Evolutionary conservation across 1,140 invertebrate species (phyloP).

Genomic region (Sitobion miscanthi): DNA sequence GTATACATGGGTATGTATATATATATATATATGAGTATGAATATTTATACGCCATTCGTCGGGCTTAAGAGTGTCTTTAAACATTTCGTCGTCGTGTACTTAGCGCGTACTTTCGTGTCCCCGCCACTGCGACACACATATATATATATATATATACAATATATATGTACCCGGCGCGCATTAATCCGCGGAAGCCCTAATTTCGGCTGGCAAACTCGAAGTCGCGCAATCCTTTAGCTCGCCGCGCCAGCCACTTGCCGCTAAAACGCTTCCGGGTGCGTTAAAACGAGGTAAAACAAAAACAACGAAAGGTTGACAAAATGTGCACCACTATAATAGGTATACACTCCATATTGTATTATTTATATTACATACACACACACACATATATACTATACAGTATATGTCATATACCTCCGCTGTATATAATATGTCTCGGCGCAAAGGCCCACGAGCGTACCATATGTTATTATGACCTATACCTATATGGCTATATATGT

Average conservation of each 20-base stretch:
- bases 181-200: slow-evolving; percentile 52
- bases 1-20: background rate
- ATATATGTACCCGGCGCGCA: background rate
- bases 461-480: too few species aligned
- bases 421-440: too few species aligned
- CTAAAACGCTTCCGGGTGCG: slow-evolving; percentile 36
- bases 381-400: background rate
- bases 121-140: background rate
- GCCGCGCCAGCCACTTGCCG: slow-evolving; percentile 11
- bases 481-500: too few species aligned
- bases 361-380: too few species aligned
- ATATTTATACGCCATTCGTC: slow-evolving; percentile 54
- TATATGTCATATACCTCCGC: background rate
- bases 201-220: slow-evolving; percentile 42
- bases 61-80: slow-evolving; percentile 56
- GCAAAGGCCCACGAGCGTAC: too few species aligned
- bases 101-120: slow-evolving; percentile 49
- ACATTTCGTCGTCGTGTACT: slow-evolving; percentile 55
- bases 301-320: background rate
- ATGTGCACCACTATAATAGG: background rate
- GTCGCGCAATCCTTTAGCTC: slow-evolving; percentile 31
- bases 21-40: slow-evolving; percentile 26
- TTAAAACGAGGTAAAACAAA: background rate
- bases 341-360: background rate
- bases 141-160: too few species aligned